Evolutionary conservation across 2,113 vertebrate genomes (phyloP).

Genomic region (Budorcas taxicolor): DNA sequence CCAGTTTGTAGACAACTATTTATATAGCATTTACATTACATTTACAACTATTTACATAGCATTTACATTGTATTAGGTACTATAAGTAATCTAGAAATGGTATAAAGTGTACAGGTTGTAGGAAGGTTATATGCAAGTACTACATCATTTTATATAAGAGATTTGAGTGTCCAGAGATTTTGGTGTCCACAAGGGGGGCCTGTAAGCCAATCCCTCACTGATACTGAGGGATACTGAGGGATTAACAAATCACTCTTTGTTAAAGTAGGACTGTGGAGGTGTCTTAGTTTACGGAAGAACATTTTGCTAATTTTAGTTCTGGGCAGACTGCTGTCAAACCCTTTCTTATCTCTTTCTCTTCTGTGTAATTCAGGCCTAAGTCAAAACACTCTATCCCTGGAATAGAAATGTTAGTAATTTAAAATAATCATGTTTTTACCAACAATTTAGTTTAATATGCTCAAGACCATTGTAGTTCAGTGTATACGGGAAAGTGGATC

Average conservation of each 20-base stretch:
- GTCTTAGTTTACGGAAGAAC: background rate
- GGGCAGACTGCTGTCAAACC: background rate
- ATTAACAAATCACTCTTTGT: background rate
- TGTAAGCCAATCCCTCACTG: background rate
- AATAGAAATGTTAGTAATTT: background rate
- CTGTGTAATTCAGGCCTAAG: background rate
- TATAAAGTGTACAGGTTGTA: background rate
- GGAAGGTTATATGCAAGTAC: background rate
- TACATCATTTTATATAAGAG: background rate
- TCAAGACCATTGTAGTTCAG: background rate
- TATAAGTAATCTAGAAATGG: background rate
- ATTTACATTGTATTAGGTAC: background rate
- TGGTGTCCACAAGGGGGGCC: background rate
- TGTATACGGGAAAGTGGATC: background rate
- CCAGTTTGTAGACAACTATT: background rate
- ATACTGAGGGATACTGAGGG: background rate
- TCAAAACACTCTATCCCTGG: background rate
- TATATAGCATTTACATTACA: background rate
- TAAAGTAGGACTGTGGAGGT: background rate
- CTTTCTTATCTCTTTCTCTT: background rate
- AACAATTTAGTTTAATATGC: background rate
- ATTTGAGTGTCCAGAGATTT: background rate
- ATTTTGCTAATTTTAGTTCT: background rate
- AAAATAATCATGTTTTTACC: background rate
- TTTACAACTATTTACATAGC: background rate